Evolutionary conservation across 2,888 invertebrate species (phyloP), one percentile per base, ranked within the genome.

Genomic region (Himalopsyche tibetana): DNA sequence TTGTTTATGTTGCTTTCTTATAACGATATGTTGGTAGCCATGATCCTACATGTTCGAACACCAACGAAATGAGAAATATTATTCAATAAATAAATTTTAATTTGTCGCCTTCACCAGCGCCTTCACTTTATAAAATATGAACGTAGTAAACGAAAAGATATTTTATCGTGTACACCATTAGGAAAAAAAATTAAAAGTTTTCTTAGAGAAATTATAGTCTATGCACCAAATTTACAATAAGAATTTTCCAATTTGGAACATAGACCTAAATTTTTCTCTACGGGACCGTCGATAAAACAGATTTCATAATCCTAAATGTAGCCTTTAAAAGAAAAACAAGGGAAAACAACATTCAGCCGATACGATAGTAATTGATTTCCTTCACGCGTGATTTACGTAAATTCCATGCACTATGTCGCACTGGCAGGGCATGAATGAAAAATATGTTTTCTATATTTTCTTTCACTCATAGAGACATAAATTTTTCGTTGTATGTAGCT

Each of bases 231-330:
- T 80, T 80, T 80, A 9, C 28, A 80, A 55, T 12, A 51, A 51
- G 51, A 51, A 51, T 51, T 51, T 51, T 51, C 51, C 36, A 79
- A 51, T 19, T 84, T 84, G 79, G 84, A 84, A 80, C 84, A 55
- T 38, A 9, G 36, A 82, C 17, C 9, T n/a, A 45, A 42, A 82
- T 63, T 5, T 63, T 19, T 82, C 3, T 36, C 42, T 63, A 51
- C 45, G 36, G 84, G 51, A 19, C 17, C n/a, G 12, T 84, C 84
- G 84, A 45, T 81, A 84, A 55, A 45, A 84, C 63, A 84, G 84
- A 40, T 84, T 84, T 15, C 84, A 69, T 12, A 5, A 4, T 12
- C 4, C 17, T 9, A 45, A 40, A 56, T 63, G 40, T 11, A 63
- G 63, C 63, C 45, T 12, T 17, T 36, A 84, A 84, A 81, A 84